Evolutionary conservation across 2,113 vertebrate genomes (phyloP).

Genomic region (Anser brachyrhynchus): DNA sequence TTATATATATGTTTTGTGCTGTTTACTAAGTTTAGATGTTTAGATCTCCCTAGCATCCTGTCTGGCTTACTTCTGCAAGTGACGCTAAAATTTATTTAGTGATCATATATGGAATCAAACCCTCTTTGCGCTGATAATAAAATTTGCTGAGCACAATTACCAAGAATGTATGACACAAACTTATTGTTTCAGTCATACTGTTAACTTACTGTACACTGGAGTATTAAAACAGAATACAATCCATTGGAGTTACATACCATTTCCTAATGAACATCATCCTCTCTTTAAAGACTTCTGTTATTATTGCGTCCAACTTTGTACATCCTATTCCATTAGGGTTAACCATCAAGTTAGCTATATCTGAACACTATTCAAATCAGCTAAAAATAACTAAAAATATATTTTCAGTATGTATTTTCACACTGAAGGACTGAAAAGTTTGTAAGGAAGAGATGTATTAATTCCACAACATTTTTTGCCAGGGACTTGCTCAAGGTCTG

Average conservation of each 20-base stretch:
- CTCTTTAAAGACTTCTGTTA: constrained; percentile 10
- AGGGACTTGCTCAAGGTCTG: constrained; percentile 59
- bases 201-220: not conserved
- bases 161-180: not conserved
- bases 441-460: constrained; percentile 48
- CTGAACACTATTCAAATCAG: not conserved
- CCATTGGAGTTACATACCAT: not conserved
- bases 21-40: not conserved
- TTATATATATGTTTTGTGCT: not conserved
- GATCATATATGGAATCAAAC: not conserved
- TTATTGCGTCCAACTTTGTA: not conserved
- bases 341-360: not conserved
- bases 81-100: not conserved
- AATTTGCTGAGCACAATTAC: not conserved
- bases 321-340: not conserved
- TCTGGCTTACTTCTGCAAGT: not conserved
- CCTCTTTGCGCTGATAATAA: not conserved
- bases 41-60: not conserved
- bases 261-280: not conserved
- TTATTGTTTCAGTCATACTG: constrained; percentile 1
- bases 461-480: constrained; percentile 42
- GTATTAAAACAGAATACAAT: not conserved
- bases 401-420: constrained; percentile 38
- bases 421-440: not conserved
- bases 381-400: constrained; percentile 33